These are phyloP conservation scores for Heliconius cydno DNA, from an alignment of 2,888 invertebrate species.

Conservation along the genomic window DNA sequence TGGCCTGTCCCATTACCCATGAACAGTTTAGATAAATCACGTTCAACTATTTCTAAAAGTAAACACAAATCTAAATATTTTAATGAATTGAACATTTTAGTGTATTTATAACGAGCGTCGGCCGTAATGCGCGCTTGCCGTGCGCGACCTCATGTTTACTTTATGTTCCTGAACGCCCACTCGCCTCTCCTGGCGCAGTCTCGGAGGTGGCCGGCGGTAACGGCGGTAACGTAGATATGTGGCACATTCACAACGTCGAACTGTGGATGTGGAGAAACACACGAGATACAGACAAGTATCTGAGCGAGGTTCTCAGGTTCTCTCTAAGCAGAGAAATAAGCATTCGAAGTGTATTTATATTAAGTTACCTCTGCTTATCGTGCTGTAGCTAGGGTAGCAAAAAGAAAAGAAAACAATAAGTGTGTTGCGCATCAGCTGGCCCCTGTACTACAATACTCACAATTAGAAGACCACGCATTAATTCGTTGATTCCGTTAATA, in stretches of 20 bases:
- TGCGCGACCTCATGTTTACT: slow-evolving; percentile 56
- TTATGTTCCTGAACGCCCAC: slow-evolving; percentile 55
- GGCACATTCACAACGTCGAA: too few species aligned
- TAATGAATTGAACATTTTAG: slow-evolving; percentile 22
- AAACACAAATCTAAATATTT: slow-evolving; percentile 11
- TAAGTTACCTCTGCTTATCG: too few species aligned
- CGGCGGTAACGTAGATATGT: too few species aligned
- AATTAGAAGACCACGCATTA: slow-evolving; percentile 42
- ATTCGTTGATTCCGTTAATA: slow-evolving; percentile 50
- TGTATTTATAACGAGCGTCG: slow-evolving; percentile 15
- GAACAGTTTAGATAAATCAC: background rate
- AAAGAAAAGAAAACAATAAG: background rate
- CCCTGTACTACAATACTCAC: slow-evolving; percentile 28
- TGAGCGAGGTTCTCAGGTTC: too few species aligned
- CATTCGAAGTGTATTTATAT: too few species aligned
- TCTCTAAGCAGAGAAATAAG: too few species aligned
- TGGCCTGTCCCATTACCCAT: background rate
- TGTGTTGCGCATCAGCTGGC: background rate
- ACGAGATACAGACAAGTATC: too few species aligned
- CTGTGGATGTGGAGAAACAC: too few species aligned
- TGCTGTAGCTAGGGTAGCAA: too few species aligned
- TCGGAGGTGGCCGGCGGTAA: slow-evolving; percentile 24
- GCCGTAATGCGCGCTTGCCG: slow-evolving; percentile 64
- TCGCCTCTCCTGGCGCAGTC: background rate
- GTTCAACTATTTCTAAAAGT: background rate